Base-by-base conservation (phyloP, 1,140 invertebrate species). In the Epicauta chinensis region DNA sequence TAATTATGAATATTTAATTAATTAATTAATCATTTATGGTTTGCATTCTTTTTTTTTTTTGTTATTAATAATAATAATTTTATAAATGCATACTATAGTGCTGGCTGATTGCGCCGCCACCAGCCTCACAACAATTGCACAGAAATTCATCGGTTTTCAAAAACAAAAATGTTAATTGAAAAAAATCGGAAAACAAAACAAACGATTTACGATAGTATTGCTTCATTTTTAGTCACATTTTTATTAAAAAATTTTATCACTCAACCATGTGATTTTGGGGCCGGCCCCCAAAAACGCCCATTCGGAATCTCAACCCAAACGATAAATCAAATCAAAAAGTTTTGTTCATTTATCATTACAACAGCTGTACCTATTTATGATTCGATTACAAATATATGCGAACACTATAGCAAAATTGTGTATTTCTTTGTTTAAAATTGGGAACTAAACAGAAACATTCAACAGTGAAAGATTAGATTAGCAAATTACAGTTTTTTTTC, bases 241-340 rank as follows among this genome's bases (percentile, higher is more conserved):
- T n/a, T n/a, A n/a, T n/a, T n/a, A n/a, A 78, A 71, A 74, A 77
- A 79, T 78, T 78, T 79, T 80, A 81, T 80, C 77, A 79, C 77
- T 75, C 69, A 73, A 70, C 64, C 65, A 58, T 53, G 23, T 23
- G 4, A 23, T 63, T 63, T 68, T 61, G 66, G 68, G 64, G 65
- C 58, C 51, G 13, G 56, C 46, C 55, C 56, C 53, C 40, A 41
- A 42, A 53, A 40, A 32, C 41, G 23, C 23, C 23, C 23, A 23
- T 23, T 23, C 23, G 30, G 40, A 36, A 23, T 46, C 47, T 53
- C 51, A 38, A 45, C 41, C 55, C 46, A 49, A 53, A 53, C 32
- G 48, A 55, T 13, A n/a, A 31, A 29, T 49, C 38, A 13, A 46
- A 52, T 47, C 23, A 23, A 51, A 58, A 44, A 44, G 52, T 38